phyloP scores from a whole-genome alignment of 2,888 invertebrate species.

The Bembecia ichneumoniformis region DNA sequence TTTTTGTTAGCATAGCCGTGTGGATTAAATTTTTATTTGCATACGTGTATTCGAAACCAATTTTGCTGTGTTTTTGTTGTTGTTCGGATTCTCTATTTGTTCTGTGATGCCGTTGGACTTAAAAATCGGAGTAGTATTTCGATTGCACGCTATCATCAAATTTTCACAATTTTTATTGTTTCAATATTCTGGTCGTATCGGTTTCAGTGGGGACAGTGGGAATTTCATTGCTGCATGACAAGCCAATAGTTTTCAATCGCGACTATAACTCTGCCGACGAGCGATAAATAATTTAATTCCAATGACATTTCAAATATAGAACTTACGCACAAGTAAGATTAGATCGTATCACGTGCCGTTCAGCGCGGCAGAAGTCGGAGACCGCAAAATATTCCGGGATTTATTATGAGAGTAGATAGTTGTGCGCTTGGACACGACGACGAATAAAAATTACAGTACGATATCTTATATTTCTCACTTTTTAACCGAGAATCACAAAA shows the following conservation, averaged over 20 bases:
- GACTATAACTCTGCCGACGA: not conserved
- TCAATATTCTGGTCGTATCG: not conserved
- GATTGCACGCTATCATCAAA: not conserved
- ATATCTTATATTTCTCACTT: not conserved
- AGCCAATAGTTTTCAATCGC: slow-evolving; percentile 1
- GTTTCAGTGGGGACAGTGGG: not conserved
- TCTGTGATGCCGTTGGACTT: slow-evolving; percentile 30
- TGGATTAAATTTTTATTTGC: slow-evolving; percentile 28
- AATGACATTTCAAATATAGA: not conserved
- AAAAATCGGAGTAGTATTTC: slow-evolving; percentile 22
- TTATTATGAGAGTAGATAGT: slow-evolving; percentile 7
- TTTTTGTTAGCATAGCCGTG: slow-evolving; percentile 27
- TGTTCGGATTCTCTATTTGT: slow-evolving; percentile 34
- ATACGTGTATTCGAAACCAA: slow-evolving; percentile 27
- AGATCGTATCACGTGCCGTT: slow-evolving; percentile 12
- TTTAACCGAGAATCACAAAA: too few relatives aligned
- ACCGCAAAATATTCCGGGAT: slow-evolving; percentile 26
- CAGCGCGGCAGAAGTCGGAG: slow-evolving; percentile 9
- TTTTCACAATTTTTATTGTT: not conserved
- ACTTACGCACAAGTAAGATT: slow-evolving; percentile 8
- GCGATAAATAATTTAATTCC: not conserved
- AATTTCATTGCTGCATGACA: not conserved
- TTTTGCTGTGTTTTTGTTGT: slow-evolving; percentile 32
- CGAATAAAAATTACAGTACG: not conserved
- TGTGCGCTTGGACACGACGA: slow-evolving; percentile 6